phyloP scores from a whole-genome alignment of 2,113 vertebrate species.

The Tachuris rubrigastra region DNA sequence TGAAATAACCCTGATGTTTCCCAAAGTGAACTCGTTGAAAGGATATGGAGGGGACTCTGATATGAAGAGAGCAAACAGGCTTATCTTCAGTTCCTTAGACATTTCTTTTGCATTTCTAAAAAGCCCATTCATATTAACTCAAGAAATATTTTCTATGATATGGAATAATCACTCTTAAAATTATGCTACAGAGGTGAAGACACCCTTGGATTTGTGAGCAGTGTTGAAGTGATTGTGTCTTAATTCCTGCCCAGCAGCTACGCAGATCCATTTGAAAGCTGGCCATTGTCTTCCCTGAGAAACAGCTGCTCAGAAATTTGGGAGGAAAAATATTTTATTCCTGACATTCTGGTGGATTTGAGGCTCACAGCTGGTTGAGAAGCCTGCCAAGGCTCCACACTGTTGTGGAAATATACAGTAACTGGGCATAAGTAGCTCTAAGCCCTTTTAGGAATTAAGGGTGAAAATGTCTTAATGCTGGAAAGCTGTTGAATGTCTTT shows the following conservation, averaged over 20 bases:
- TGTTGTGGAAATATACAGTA: slow-evolving; percentile 63
- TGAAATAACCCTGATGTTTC: neutral
- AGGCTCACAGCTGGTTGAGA: slow-evolving; percentile 50
- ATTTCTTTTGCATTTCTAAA: neutral
- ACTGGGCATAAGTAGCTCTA: slow-evolving; percentile 52
- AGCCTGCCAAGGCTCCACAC: slow-evolving; percentile 34
- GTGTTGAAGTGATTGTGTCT: neutral
- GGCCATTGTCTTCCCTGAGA: slow-evolving; percentile 27
- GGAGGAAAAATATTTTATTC: slow-evolving; percentile 34
- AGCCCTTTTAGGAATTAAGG: neutral
- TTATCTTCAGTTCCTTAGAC: neutral
- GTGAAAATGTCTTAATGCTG: slow-evolving; percentile 12
- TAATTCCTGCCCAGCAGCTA: neutral
- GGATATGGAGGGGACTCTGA: neutral
- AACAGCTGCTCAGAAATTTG: slow-evolving; percentile 54
- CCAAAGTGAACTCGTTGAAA: neutral
- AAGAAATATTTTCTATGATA: neutral
- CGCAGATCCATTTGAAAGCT: neutral
- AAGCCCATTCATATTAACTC: neutral
- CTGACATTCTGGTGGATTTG: neutral
- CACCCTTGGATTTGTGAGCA: neutral
- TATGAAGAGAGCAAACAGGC: neutral
- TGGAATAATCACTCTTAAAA: neutral
- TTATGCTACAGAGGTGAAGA: neutral
- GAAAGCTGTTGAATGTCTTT: slow-evolving; percentile 29